Percentiles rank a stretch among this genome's conserved stretches.
Evolutionary conservation across 2,797 vertebrate species (phyloP).

Genomic region (Manis pentadactyla): DNA sequence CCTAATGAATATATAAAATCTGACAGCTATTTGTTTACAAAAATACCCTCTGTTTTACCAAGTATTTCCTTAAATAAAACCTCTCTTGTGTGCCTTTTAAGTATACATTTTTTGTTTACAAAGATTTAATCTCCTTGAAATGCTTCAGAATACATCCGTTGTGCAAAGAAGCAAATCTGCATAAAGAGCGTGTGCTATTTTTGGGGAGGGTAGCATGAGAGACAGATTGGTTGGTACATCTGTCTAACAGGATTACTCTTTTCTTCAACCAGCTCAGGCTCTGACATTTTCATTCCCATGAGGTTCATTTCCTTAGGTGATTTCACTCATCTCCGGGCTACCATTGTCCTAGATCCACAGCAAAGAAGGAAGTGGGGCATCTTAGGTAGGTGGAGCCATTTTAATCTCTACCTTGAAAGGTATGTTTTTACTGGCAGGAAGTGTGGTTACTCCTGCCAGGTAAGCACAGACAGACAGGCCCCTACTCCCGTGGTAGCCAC

Average conservation of each 20-base stretch:
- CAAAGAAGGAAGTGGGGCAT: not conserved
- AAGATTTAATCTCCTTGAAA: conserved; percentile 6
- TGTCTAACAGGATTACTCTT: not conserved
- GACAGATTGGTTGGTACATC: too few relatives aligned
- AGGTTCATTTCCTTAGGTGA: not conserved
- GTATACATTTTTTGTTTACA: not conserved
- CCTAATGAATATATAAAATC: not conserved
- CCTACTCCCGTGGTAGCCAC: not conserved
- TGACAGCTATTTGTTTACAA: not conserved
- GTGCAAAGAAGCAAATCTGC: not conserved
- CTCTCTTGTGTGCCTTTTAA: not conserved
- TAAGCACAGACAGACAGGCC: not conserved
- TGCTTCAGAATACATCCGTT: not conserved
- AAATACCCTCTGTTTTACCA: not conserved
- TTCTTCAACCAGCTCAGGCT: not conserved
- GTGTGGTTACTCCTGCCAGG: not conserved
- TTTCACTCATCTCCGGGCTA: conserved; percentile 3
- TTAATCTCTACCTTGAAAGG: not conserved
- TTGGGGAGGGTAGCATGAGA: not conserved
- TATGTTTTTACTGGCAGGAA: not conserved
- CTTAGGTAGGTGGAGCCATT: not conserved
- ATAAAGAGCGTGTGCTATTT: not conserved
- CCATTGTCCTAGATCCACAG: conserved; percentile 28
- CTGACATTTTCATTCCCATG: not conserved
- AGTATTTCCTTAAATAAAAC: conserved; percentile 8